These are phyloP conservation scores for Gastrophysa polygoni DNA, from an alignment of 2,888 invertebrate species.

Conservation along the genomic window DNA sequence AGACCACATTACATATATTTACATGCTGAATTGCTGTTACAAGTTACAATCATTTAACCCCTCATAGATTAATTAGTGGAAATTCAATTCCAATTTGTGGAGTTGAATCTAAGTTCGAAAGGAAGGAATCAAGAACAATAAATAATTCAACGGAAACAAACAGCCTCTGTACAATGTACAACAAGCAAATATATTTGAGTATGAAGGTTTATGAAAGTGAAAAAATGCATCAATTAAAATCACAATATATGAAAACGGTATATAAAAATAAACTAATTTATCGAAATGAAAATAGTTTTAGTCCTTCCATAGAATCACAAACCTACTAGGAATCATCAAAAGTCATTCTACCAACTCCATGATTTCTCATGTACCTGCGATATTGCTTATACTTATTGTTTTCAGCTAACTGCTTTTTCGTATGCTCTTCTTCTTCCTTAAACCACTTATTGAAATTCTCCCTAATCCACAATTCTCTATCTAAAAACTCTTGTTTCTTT, in stretches of 20 bases:
- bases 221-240: no score
- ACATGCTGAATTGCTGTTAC: no score
- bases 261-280: background rate
- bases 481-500: slow-evolving; percentile 74
- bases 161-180: no score
- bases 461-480: slow-evolving; percentile 80
- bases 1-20: no score
- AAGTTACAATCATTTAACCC: no score
- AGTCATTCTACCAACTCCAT: slow-evolving; percentile 88
- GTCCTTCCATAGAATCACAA: background rate
- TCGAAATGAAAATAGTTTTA: slow-evolving; percentile 11
- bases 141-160: no score
- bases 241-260: no score
- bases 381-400: slow-evolving; percentile 88
- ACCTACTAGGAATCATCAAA: slow-evolving; percentile 83
- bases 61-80: no score
- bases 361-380: slow-evolving; percentile 87
- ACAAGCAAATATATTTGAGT: background rate
- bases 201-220: no score
- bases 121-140: no score
- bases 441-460: slow-evolving; percentile 83
- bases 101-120: no score
- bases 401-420: slow-evolving; percentile 83
- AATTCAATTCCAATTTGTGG: no score
- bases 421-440: slow-evolving; percentile 80